Evolutionary conservation across 2,797 vertebrate genomes (phyloP), one percentile per base, ranked within the genome.

Genomic region (Calcarius lapponicus): DNA sequence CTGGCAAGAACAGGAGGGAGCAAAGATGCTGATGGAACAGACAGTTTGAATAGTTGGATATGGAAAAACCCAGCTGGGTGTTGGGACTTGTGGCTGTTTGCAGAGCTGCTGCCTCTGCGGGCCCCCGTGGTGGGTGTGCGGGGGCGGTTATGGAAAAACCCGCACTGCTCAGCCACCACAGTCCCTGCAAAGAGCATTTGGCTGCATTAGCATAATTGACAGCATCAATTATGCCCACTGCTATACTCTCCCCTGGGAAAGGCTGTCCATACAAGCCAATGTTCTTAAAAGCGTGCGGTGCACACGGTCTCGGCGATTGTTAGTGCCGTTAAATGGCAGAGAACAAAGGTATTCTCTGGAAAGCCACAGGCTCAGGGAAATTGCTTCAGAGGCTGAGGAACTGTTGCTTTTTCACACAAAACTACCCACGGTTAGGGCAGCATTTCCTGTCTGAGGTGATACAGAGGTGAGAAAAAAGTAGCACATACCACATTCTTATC

Each of bases 171-270:
- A 67, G 88, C 82, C 80, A 66, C 80, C 56, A 31, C 58, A 29
- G 6, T 3, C 51, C 80, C 79, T 92, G 82, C 83, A 82, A 72
- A 74, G 34, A 91, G 80, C 72, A 38, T 51, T 51, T 92, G 86
- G 94, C 86, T 82, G 72, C 75, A 66, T 95, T 82, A 83, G 72
- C 72, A 91, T 89, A 96, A 95, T 45, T 88, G 91, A 93, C 54
- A 91, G 38, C 78, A 92, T 81, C 90, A 93, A 31, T 95, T 92
- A 91, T 91, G 84, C 56, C 86, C 91, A 90, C 75, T 92, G 80
- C 86, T 89, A 16, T 22, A 56, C 75, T 85, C 62, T 71, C 83
- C 80, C 66, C 43, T 53, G 54, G 82, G 79, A 90, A 92, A 74
- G 69, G 18, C 85, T 11, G 6, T 85, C 92, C 72, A 34, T 7